phyloP scores from a whole-genome alignment of 2,888 invertebrate genomes.

The Cephonodes hylas region DNA sequence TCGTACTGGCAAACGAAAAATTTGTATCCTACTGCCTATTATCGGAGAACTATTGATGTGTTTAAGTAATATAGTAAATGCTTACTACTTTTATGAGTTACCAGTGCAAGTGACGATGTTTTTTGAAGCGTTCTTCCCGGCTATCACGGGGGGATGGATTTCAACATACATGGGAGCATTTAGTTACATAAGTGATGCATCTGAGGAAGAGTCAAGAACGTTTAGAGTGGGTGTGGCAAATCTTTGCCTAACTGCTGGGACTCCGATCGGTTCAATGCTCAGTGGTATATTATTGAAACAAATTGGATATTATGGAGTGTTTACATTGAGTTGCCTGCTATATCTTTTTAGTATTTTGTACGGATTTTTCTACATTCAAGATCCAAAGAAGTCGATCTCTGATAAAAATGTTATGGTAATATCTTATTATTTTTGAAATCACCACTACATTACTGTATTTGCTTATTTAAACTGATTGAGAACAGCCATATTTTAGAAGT shows the following conservation, averaged over 20 bases:
- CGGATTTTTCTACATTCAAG: slow-evolving; percentile 64
- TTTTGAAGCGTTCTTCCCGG: slow-evolving; percentile 75
- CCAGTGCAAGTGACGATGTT: slow-evolving; percentile 77
- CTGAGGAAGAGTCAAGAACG: slow-evolving; percentile 79
- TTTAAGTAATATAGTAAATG: slow-evolving; percentile 73
- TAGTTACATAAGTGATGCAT: slow-evolving; percentile 82
- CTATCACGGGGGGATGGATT: slow-evolving; percentile 80
- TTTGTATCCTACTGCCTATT: slow-evolving; percentile 80
- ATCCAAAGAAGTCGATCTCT: slow-evolving; percentile 44
- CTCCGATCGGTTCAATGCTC: slow-evolving; percentile 64
- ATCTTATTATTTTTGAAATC: not conserved
- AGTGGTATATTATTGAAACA: slow-evolving; percentile 65
- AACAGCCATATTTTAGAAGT: too few relatives aligned
- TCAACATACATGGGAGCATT: slow-evolving; percentile 79
- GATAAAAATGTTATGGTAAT: slow-evolving; percentile 44
- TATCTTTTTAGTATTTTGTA: slow-evolving; percentile 68
- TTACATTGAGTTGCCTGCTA: slow-evolving; percentile 61
- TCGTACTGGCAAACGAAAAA: slow-evolving; percentile 77
- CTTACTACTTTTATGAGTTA: slow-evolving; percentile 77
- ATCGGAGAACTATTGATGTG: slow-evolving; percentile 75
- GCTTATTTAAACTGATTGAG: too few relatives aligned
- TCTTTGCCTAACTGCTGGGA: slow-evolving; percentile 65
- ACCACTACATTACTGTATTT: not conserved
- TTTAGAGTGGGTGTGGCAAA: slow-evolving; percentile 81
- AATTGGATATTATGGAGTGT: slow-evolving; percentile 78